Evolutionary conservation across 2,113 vertebrate species (phyloP).

Genomic region (Fulica atra): DNA sequence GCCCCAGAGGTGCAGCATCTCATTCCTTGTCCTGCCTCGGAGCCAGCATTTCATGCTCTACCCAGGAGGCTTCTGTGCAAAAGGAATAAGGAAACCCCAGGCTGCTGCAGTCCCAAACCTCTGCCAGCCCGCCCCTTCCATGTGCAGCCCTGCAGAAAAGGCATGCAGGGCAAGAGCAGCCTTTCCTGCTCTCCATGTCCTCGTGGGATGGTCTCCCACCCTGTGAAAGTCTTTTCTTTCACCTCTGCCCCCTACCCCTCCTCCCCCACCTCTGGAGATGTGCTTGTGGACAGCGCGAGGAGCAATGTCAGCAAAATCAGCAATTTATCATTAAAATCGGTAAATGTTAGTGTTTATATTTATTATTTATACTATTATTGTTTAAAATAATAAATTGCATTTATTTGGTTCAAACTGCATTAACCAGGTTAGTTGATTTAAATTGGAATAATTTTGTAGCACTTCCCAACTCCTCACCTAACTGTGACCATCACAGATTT

Average conservation of each 20-base stretch:
- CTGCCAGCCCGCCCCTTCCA: fast-evolving
- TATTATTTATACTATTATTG: background rate
- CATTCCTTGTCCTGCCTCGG: background rate
- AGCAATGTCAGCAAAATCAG: background rate
- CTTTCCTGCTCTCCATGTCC: background rate
- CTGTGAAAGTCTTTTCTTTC: background rate
- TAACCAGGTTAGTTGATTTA: background rate
- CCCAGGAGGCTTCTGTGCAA: background rate
- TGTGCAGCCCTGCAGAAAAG: background rate
- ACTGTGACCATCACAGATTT: background rate
- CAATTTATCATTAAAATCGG: background rate
- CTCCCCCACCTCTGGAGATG: background rate
- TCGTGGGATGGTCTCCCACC: background rate
- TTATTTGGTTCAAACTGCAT: background rate
- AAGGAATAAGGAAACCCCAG: background rate
- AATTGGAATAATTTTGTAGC: background rate
- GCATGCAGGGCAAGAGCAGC: background rate
- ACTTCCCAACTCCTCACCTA: background rate
- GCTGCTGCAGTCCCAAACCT: background rate
- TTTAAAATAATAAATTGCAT: background rate
- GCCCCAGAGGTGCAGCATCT: background rate
- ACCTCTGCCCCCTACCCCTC: background rate
- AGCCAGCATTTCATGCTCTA: background rate
- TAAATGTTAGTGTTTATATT: background rate
- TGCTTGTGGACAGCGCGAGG: background rate